Evolutionary conservation across 2,113 vertebrate species (phyloP), one percentile per base, ranked within the genome.

Genomic region (Sapajus apella): DNA sequence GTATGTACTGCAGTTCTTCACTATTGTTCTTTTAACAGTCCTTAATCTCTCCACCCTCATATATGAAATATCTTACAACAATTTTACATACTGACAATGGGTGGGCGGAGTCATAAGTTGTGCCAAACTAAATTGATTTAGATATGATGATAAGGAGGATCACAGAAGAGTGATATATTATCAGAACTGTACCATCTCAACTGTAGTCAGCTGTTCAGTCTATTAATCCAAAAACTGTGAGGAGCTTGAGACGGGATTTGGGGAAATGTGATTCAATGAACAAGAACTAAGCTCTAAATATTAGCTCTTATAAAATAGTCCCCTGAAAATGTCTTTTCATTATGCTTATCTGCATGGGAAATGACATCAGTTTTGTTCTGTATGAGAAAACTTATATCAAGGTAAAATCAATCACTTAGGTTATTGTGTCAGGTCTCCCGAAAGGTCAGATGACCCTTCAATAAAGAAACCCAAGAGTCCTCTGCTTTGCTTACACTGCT

Each of bases 311-410:
- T n/a, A 89, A 96, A 84, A 86, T 0, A 84, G 79, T 5, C 64
- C 50, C 77, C 94, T 91, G 17, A 83, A 97, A 97, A 75, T 32
- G 13, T 70, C 52, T 92, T 95, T 20, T 79, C 45, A 35, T 79
- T 76, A 50, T 82, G 77, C 92, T 94, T 95, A 86, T 84, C 95
- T 93, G n/a, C 64, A 84, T 16, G 43, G 45, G 17, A 94, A 94
- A 96, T 87, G 70, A 84, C 66, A 90, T 87, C 88, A 81, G 14
- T 91, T 96, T 95, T 96, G 30, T 16, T 97, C 45, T 58, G 27
- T 81, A 77, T 86, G 72, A 94, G 73, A 85, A 97, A 83, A 93
- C 80, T 79, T 80, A 72, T 50, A 80, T 95, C 70, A 40, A 47
- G 83, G 56, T 40, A 9, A 81, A 94, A 72, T 87, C 50, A 94